Conservation (phyloP, 2,888 invertebrate genomes). For the Aethes cnicana region DNA sequence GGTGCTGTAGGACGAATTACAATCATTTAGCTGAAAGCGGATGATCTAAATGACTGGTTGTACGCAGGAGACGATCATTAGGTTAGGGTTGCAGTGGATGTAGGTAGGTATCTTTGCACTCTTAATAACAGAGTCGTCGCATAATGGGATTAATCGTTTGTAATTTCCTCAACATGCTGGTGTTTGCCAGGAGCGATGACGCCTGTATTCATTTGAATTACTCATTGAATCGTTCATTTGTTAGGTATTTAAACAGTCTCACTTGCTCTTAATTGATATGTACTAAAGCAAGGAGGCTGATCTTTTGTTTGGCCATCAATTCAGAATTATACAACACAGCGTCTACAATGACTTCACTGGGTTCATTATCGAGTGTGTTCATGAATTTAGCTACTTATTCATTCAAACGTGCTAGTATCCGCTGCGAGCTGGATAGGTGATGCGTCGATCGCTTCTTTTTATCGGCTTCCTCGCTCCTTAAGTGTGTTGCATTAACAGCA, state of each 20-base stretch:
- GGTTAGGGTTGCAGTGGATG: slow-evolving; percentile 8
- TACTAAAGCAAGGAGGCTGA: slow-evolving; percentile 54
- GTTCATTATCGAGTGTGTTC: slow-evolving; percentile 12
- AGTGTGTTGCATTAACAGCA: slow-evolving; percentile 46
- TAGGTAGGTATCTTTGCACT: slow-evolving; percentile 23
- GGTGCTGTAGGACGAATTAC: slow-evolving; percentile 50
- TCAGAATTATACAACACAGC: not conserved
- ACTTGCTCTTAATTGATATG: slow-evolving; percentile 70
- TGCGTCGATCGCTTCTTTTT: slow-evolving; percentile 16
- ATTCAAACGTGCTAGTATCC: slow-evolving; percentile 25
- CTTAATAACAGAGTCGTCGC: slow-evolving; percentile 17
- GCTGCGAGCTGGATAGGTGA: slow-evolving; percentile 11
- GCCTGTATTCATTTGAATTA: slow-evolving; percentile 67
- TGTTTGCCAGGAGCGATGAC: slow-evolving; percentile 54
- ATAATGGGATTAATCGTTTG: slow-evolving; percentile 29
- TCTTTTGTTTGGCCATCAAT: slow-evolving; percentile 34
- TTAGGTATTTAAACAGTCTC: slow-evolving; percentile 64
- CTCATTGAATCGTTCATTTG: slow-evolving; percentile 71
- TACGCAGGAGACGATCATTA: slow-evolving; percentile 5
- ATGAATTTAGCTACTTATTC: slow-evolving; percentile 24
- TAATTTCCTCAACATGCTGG: slow-evolving; percentile 43
- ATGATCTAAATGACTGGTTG: slow-evolving; percentile 15
- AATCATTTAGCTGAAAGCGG: slow-evolving; percentile 18
- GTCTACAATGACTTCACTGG: slow-evolving; percentile 6
- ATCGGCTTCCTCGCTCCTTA: slow-evolving; percentile 40